Conservation (phyloP, 1,140 invertebrate genomes). For the Listronotus bonariensis region DNA sequence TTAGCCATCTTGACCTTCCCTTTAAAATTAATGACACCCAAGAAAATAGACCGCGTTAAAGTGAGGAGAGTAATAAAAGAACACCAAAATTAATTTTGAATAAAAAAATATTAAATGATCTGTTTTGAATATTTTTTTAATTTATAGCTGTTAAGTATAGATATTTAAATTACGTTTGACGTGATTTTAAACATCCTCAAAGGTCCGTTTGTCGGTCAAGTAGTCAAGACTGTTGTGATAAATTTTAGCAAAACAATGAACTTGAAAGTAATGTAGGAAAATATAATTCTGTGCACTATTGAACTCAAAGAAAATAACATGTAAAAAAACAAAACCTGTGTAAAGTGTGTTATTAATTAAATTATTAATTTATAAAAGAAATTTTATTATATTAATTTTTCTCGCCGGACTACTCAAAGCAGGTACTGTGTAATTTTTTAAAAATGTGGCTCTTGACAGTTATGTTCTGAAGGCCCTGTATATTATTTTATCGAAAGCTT, state of each 20-base stretch:
- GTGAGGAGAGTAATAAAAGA: no score
- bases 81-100: background rate
- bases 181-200: no score
- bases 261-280: conserved; percentile 8
- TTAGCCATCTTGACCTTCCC: no score
- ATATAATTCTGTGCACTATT: conserved; percentile 28
- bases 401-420: background rate
- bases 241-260: background rate
- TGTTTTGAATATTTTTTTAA: no score
- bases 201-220: no score
- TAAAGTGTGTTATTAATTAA: conserved; percentile 34
- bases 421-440: conserved; percentile 7
- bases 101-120: no score
- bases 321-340: conserved; percentile 5
- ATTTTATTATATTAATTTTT: conserved; percentile 24
- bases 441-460: conserved; percentile 13
- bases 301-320: no score
- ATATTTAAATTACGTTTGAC: no score
- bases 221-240: background rate
- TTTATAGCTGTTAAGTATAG: no score
- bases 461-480: conserved; percentile 17
- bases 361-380: conserved; percentile 30
- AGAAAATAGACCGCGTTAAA: no score
- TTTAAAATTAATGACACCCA: no score
- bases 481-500: conserved; percentile 35